A percentile compares a stretch with the other conserved stretches of the same genome.
These are phyloP conservation scores for Lasius platythorax DNA, from an alignment of 2,888 invertebrate species.

Conservation along the genomic window DNA sequence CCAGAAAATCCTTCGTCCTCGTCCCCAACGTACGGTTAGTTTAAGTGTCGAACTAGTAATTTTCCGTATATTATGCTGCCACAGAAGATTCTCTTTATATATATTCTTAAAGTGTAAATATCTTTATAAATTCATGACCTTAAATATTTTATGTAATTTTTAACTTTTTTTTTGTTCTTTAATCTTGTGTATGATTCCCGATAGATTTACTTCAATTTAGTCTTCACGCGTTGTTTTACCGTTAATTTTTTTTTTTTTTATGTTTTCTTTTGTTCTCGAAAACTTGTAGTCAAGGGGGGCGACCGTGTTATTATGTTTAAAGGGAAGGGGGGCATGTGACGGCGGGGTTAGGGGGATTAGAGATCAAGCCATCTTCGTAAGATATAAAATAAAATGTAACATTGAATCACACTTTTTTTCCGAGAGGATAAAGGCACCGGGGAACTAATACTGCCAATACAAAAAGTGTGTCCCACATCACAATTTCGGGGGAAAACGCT, in stretches of 20 bases:
- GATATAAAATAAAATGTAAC: conserved; percentile 58
- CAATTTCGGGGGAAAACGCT: conserved; percentile 26
- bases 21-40: conserved; percentile 82
- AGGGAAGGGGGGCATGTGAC: conserved; percentile 57
- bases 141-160: conserved; percentile 79
- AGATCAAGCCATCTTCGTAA: conserved; percentile 67
- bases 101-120: conserved; percentile 81
- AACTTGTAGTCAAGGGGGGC: conserved; percentile 85
- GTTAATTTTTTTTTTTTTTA: conserved; percentile 63
- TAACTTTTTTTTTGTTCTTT: conserved; percentile 63
- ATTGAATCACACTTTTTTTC: conserved; percentile 50
- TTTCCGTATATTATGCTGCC: conserved; percentile 81
- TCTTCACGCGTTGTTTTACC: conserved; percentile 50
- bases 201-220: conserved; percentile 65
- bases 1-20: conserved; percentile 69
- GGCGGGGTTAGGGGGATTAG: conserved; percentile 58
- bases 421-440: conserved; percentile 58
- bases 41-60: conserved; percentile 83
- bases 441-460: conserved; percentile 53
- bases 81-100: conserved; percentile 78
- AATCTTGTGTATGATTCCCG: conserved; percentile 61
- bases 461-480: conserved; percentile 23
- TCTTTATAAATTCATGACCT: conserved; percentile 83
- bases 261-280: conserved; percentile 71
- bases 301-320: conserved; percentile 68